These are phyloP conservation scores for Linnaemya vulpina DNA, from an alignment of 2,888 invertebrate species.

Conservation along the genomic window DNA sequence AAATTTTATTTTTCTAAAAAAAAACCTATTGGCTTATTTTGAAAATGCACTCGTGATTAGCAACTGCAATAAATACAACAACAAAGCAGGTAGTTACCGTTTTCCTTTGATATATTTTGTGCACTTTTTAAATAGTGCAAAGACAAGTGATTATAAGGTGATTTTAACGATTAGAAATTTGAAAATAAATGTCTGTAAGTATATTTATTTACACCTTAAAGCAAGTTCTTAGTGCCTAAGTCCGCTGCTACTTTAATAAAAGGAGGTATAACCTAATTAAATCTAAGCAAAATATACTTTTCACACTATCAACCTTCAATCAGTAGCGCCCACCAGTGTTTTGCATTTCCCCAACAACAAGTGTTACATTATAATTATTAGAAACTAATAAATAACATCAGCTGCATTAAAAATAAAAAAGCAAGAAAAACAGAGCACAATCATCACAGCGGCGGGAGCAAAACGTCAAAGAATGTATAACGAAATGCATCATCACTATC, in stretches of 20 bases:
- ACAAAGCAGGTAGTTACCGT: constrained; percentile 58
- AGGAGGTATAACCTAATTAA: no score
- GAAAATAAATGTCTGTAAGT: not conserved
- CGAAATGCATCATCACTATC: constrained; percentile 59
- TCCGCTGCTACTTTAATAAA: no score
- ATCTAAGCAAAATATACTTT: no score
- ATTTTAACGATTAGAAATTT: constrained; percentile 12
- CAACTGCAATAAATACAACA: constrained; percentile 61
- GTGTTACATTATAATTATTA: constrained; percentile 42
- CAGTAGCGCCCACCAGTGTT: not conserved
- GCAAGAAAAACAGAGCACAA: not conserved
- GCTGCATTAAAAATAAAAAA: constrained; percentile 9
- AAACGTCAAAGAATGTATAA: constrained; percentile 25
- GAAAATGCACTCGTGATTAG: constrained; percentile 64
- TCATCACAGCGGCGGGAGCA: constrained; percentile 5
- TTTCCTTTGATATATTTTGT: constrained; percentile 21
- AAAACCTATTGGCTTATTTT: constrained; percentile 57
- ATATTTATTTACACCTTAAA: not conserved
- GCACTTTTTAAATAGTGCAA: constrained; percentile 4
- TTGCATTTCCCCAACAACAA: not conserved
- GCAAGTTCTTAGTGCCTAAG: no score
- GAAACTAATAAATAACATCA: constrained; percentile 54
- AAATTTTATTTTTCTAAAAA: constrained; percentile 18
- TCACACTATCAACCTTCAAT: not conserved
- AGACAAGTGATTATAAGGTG: not conserved